Base-by-base conservation (phyloP, 2,888 invertebrate genomes). In the Phortica magna region DNA sequence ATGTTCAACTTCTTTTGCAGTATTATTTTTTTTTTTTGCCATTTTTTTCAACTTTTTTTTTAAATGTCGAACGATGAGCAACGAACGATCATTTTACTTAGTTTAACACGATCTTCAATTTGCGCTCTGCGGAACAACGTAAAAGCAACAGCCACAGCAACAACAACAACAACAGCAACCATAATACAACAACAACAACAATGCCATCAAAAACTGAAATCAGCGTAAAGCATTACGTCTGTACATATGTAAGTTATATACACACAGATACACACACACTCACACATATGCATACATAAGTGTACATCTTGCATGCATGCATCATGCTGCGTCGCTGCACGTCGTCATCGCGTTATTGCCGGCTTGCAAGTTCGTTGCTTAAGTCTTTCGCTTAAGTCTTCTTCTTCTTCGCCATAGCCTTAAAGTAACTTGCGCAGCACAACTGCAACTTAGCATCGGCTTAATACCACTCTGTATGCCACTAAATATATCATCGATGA, bases 61-160 rank as follows among this genome's bases (percentile, higher is more conserved):
- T 2, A 0, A 48, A 31, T 31, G 31, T 31, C 1, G 31, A 31
- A 31, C 31, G 31, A 31, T 31, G 31, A 31, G 31, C 31, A 31
- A 31, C 31, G 31, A 79, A 81, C 81, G 80, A 77, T 81, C 84
- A 84, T 84, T 85, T 85, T 79, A 31, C 31, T 31, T 31, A 85
- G 88, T 85, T 89, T 89, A 85, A 85, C 85, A 85, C 85, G 85
- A 85, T 89, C 85, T 89, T 88, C 85, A 85, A 89, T 85, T 85
- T 85, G 85, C 88, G 83, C 83, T 59, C 80, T 78, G 73, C 31
- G 61, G 41, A 73, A 59, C 61, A 61, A 19, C 61, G 78, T 77
- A 76, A 76, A 72, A 39, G 61, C 57, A 67, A 77, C 55, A 75
- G 61, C 70, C 59, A 59, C 61, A 61, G 19, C 61, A 61, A 0